These are phyloP conservation scores for Gnathonemus longibarbis DNA, from an alignment of 2,113 vertebrate species.

Conservation along the genomic window DNA sequence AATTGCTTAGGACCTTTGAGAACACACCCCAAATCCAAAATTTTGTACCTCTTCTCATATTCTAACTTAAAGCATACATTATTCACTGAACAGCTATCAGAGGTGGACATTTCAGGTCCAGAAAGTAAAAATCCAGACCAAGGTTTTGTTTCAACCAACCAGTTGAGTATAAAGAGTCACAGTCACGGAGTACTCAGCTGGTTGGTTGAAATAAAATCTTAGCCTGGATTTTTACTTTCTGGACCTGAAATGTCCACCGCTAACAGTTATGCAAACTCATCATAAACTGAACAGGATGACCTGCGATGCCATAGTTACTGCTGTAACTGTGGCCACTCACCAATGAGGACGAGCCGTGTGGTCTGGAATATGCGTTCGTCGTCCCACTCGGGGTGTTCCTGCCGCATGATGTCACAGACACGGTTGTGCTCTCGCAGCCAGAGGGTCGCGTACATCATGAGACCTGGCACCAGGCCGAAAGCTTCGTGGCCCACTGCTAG, in stretches of 20 bases:
- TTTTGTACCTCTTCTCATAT: neutral
- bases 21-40: neutral
- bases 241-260: neutral
- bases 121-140: neutral
- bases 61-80: neutral
- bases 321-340: slow-evolving; percentile 52
- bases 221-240: neutral
- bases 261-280: neutral
- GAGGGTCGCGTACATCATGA: slow-evolving; percentile 94
- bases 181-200: neutral
- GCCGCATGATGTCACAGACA: slow-evolving; percentile 81
- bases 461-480: slow-evolving; percentile 86
- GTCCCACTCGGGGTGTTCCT: slow-evolving; percentile 84
- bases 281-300: neutral
- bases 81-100: neutral
- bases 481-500: slow-evolving; percentile 92
- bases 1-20: neutral
- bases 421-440: slow-evolving; percentile 95
- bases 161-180: neutral
- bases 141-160: neutral
- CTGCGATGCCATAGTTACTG: neutral
- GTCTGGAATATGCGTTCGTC: slow-evolving; percentile 93
- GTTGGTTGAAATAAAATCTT: neutral
- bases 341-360: slow-evolving; percentile 78
- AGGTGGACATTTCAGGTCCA: neutral